Evolutionary conservation across 2,797 vertebrate species (phyloP), one percentile per base, ranked within the genome.

Genomic region (Gouania willdenowi): DNA sequence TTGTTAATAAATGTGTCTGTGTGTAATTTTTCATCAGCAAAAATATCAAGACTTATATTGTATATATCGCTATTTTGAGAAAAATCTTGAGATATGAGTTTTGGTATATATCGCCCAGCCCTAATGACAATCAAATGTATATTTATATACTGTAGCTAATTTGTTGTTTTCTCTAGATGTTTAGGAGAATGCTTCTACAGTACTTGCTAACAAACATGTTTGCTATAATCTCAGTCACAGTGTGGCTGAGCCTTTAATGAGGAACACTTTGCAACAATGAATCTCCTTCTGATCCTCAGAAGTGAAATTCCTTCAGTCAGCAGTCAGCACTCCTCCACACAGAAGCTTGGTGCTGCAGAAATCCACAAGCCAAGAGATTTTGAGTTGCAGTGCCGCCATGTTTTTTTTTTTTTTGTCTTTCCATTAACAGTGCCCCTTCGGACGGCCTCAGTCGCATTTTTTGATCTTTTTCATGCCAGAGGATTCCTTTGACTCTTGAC

Each of bases 241-340:
- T 50, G 53, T 50, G 51, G 54, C 65, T 76, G 66, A 85, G 73
- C 61, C 58, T 75, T 66, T 81, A 72, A 75, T 65, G 67, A 66
- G 70, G 46, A 60, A 62, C 50, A 71, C 77, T 79, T 79, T 73
- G 79, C 77, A 72, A 73, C 48, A 11, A 65, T 57, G 71, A 69
- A 70, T 73, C 63, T 75, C 56, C 44, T 38, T 75, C 66, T 81
- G 69, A 78, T 79, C 75, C 74, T 40, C 56, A 56, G 60, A 70
- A 78, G 63, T 58, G 50, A 72, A 74, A 72, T 66, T 73, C 65
- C 55, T 53, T 30, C 62, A 58, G 67, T 70, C 66, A 76, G 69
- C 73, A 81, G 63, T 85, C 78, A 77, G 72, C 82, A 78, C 62
- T 84, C 79, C 60, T 26, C 50, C 18, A 32, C 69, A 78, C 79